A percentile compares a stretch with the other conserved stretches of the same genome.
Evolutionary conservation across 2,113 vertebrate genomes (phyloP).

Genomic region (Colinus virginianus): DNA sequence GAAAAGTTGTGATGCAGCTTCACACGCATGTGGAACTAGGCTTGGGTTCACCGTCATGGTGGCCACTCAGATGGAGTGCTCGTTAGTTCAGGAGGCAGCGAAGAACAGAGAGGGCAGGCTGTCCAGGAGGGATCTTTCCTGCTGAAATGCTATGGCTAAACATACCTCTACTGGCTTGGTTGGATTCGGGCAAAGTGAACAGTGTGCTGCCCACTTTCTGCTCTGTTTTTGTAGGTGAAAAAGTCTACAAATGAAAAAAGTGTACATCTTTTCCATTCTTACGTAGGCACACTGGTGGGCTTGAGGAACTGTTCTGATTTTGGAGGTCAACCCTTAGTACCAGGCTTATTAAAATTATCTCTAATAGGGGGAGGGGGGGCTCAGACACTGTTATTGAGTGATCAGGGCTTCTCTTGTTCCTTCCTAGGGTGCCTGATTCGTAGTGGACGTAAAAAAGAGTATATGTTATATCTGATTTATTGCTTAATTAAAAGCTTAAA

Average conservation of each 20-base stretch:
- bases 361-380: rapidly evolving
- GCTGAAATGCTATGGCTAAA: background rate
- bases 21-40: rapidly evolving
- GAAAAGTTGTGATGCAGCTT: background rate
- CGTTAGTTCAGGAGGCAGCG: rapidly evolving
- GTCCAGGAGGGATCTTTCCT: background rate
- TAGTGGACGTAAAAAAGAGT: background rate
- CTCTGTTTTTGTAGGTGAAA: background rate
- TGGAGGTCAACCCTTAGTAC: background rate
- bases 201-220: background rate
- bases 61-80: too few species aligned
- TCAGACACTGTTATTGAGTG: background rate
- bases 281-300: background rate
- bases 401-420: background rate
- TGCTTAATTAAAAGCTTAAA: background rate
- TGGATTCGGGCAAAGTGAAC: rapidly evolving
- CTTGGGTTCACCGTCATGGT: background rate
- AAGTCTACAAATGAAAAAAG: background rate
- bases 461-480: background rate
- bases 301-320: background rate
- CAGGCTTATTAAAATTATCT: background rate
- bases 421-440: background rate
- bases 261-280: background rate
- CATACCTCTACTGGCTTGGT: background rate
- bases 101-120: background rate